Conservation (phyloP, 2,888 invertebrate genomes). For the Mesopsocus fuscifrons region DNA sequence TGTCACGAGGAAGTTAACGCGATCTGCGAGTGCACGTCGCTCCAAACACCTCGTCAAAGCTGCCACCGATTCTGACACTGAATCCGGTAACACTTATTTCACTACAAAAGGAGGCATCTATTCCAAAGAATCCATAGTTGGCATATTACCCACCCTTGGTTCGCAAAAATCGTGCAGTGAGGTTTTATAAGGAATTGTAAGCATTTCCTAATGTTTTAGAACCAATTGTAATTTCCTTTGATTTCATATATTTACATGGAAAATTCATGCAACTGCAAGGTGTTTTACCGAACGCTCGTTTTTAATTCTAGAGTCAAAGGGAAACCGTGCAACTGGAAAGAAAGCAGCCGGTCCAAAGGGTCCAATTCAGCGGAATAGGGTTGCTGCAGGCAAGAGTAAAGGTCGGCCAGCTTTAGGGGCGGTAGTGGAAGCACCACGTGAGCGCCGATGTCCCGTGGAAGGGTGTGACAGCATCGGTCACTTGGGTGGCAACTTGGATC, state of each 20-base stretch:
- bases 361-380: slow-evolving; percentile 8
- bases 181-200: too few species aligned
- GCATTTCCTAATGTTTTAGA: too few species aligned
- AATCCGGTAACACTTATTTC: slow-evolving; percentile 19
- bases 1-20: slow-evolving; percentile 43
- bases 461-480: slow-evolving; percentile 77
- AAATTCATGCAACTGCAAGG: too few species aligned
- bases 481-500: slow-evolving; percentile 56
- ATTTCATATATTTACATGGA: too few species aligned
- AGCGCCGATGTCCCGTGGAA: slow-evolving; percentile 65
- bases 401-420: slow-evolving; percentile 9
- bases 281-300: too few species aligned
- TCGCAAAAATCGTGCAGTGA: slow-evolving; percentile 30
- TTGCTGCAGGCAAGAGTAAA: slow-evolving; percentile 8
- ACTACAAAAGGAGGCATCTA: too few species aligned
- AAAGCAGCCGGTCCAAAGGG: slow-evolving; percentile 27
- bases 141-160: too few species aligned
- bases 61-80: slow-evolving; percentile 20
- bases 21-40: slow-evolving; percentile 47
- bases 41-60: slow-evolving; percentile 24
- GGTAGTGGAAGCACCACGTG: slow-evolving; percentile 25
- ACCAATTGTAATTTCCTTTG: too few species aligned
- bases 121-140: too few species aligned
- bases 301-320: too few species aligned
- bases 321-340: slow-evolving; percentile 45